Conservation (phyloP, 2,797 vertebrate species). For the Galagoides demidoff region DNA sequence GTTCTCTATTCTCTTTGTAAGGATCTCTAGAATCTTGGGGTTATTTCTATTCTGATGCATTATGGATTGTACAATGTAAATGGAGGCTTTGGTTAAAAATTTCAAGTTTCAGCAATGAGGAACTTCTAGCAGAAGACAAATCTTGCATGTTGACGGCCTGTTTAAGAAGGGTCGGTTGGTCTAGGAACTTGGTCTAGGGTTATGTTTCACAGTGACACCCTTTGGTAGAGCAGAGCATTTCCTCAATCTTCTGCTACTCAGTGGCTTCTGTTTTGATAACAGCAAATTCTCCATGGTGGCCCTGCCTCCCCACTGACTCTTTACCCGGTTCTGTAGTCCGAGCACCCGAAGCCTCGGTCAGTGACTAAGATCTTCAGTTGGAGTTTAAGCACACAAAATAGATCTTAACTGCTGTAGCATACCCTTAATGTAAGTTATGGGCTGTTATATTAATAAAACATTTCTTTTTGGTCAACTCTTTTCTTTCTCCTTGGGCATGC, state of each 20-base stretch:
- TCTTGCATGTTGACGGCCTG: not conserved
- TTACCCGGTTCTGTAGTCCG: not conserved
- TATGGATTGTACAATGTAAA: not conserved
- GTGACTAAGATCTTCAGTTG: not conserved
- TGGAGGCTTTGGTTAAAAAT: not conserved
- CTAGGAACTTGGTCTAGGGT: not conserved
- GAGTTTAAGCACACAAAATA: not conserved
- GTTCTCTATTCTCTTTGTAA: not conserved
- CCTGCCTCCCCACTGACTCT: not conserved
- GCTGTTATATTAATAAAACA: constrained; percentile 3
- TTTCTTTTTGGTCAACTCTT: not conserved
- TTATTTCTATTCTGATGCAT: not conserved
- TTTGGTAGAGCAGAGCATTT: not conserved
- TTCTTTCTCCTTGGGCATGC: not conserved
- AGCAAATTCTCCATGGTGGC: not conserved
- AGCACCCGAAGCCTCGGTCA: not conserved
- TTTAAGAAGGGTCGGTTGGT: not conserved
- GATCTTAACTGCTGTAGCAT: not conserved
- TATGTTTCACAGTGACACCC: not conserved
- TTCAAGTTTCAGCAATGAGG: not conserved
- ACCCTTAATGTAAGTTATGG: not conserved
- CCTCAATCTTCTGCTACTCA: not conserved
- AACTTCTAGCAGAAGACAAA: constrained; percentile 16
- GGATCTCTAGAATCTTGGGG: not conserved
- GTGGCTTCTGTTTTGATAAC: not conserved